Evolutionary conservation across 92 coral and sea anemone genomes (phyloP).

Genomic region (Heliopora coerulea): DNA sequence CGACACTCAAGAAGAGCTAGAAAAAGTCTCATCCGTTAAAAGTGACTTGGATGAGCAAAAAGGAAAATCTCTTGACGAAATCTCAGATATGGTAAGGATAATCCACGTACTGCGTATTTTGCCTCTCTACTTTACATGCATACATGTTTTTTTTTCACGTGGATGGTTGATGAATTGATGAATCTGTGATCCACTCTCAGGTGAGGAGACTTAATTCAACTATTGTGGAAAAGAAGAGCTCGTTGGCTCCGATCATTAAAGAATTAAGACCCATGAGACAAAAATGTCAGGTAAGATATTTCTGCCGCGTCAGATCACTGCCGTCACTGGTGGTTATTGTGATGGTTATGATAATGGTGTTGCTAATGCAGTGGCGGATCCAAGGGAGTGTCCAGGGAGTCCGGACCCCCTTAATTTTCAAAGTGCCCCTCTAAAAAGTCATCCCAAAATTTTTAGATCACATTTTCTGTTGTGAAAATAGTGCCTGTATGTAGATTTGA

Average conservation of each 20-base stretch:
- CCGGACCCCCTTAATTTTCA: too few relatives aligned
- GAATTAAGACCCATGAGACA: conserved; percentile 98
- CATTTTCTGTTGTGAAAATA: too few relatives aligned
- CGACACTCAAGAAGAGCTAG: conserved; percentile 93
- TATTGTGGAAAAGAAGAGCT: conserved; percentile 91
- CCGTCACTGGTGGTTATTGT: too few relatives aligned
- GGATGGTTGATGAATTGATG: neutral
- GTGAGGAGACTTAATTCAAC: conserved; percentile 80
- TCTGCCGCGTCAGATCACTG: too few relatives aligned
- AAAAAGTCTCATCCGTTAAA: conserved; percentile 90
- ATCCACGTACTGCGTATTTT: neutral
- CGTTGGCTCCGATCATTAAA: conserved; percentile 91
- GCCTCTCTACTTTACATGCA: too few relatives aligned
- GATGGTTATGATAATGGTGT: too few relatives aligned
- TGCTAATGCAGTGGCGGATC: too few relatives aligned
- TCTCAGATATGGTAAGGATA: conserved; percentile 79
- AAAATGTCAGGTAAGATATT: conserved; percentile 76
- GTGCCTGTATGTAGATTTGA: too few relatives aligned
- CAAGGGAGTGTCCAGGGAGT: too few relatives aligned
- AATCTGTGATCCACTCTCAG: conserved; percentile 33
- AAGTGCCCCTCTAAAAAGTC: too few relatives aligned
- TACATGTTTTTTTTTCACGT: too few relatives aligned
- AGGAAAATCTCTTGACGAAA: conserved; percentile 95
- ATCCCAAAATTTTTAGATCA: too few relatives aligned
- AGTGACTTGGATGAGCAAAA: conserved; percentile 96